Conservation (phyloP, 1,140 invertebrate genomes). For the Littorina saxatilis region DNA sequence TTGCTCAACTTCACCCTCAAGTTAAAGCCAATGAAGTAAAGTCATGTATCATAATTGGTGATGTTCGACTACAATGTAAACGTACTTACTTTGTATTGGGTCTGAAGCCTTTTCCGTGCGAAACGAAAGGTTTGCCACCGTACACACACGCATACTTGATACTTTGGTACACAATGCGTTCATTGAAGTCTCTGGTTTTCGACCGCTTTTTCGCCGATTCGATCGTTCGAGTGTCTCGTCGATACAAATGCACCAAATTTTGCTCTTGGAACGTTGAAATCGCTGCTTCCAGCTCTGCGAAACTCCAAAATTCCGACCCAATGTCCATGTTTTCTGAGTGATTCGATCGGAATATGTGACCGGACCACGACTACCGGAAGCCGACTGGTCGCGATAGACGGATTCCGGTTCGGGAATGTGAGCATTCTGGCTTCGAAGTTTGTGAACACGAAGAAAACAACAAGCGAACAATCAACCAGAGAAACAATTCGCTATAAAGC, state of each 20-base stretch:
- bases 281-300: not conserved
- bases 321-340: not conserved
- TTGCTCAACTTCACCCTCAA: no score
- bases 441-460: no score
- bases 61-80: no score
- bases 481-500: no score
- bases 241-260: not conserved
- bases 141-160: constrained; percentile 10
- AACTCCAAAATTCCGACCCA: not conserved
- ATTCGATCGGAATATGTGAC: no score
- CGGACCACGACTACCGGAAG: no score
- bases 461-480: no score
- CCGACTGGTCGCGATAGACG: no score
- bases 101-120: not conserved
- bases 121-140: not conserved
- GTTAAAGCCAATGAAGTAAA: no score
- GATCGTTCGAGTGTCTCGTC: not conserved
- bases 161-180: not conserved
- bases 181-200: not conserved
- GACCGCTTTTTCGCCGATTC: not conserved
- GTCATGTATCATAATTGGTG: no score
- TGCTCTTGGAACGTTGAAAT: not conserved
- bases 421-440: no score
- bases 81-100: not conserved
- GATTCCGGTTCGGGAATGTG: no score